These are phyloP conservation scores for Escarpia spicata DNA, from an alignment of 2,888 invertebrate genomes.

Conservation along the genomic window DNA sequence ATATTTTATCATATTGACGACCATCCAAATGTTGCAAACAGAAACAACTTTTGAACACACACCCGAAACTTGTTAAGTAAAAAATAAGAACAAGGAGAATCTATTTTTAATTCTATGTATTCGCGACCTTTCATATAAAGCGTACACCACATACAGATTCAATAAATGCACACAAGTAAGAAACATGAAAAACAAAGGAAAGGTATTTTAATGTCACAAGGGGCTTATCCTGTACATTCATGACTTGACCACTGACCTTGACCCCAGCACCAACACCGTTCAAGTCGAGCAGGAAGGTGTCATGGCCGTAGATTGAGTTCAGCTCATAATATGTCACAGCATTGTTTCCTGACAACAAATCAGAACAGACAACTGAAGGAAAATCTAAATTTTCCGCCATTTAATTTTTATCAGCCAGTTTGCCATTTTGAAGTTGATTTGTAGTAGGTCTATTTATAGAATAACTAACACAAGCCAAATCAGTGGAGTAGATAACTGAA, in stretches of 20 bases:
- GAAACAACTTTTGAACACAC: no score
- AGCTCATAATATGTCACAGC: constrained; percentile 63
- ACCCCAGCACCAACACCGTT: constrained; percentile 64
- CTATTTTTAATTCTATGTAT: not conserved
- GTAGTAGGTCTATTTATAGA: not conserved
- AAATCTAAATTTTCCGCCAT: not conserved
- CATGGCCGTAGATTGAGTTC: constrained; percentile 64
- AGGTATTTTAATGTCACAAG: not conserved
- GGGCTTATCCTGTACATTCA: not conserved
- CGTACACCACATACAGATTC: no score
- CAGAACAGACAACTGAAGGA: not conserved
- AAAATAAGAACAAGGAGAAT: no score
- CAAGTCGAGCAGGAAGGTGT: constrained; percentile 63
- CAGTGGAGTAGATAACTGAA: not conserved
- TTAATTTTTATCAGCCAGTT: not conserved
- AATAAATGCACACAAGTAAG: not conserved
- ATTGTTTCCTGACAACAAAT: constrained; percentile 52
- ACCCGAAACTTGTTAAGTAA: no score
- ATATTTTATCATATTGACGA: no score
- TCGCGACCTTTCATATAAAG: not conserved
- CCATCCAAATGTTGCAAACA: no score
- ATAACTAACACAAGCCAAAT: not conserved
- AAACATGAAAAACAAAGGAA: constrained; percentile 17
- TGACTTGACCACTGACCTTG: constrained; percentile 50
- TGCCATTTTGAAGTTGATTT: not conserved